Evolutionary conservation across 2,888 invertebrate species (phyloP).

Genomic region (Aromia moschata): DNA sequence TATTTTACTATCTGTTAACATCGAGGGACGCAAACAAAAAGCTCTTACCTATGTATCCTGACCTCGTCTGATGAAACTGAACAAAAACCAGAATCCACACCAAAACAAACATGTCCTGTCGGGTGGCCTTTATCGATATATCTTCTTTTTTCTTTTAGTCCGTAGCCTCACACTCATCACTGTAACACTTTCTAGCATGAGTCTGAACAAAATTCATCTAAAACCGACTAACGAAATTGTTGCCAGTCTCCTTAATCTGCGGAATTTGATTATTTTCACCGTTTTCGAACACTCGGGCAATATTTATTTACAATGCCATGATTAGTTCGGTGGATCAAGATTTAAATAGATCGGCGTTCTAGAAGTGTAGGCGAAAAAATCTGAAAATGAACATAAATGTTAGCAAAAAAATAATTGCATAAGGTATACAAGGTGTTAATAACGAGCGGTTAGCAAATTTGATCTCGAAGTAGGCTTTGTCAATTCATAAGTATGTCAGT

Average conservation of each 20-base stretch:
- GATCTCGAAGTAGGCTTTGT: too few species aligned
- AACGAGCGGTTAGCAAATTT: too few species aligned
- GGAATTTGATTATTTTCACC: constrained; percentile 38
- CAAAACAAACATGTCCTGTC: constrained; percentile 44
- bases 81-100: constrained; percentile 42
- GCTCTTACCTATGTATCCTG: constrained; percentile 49
- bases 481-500: too few species aligned
- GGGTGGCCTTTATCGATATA: constrained; percentile 21
- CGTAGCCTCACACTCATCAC: constrained; percentile 47
- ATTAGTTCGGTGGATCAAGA: constrained; percentile 9
- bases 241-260: constrained; percentile 28
- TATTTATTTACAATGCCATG: constrained; percentile 21
- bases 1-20: too few species aligned
- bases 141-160: constrained; percentile 38
- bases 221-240: constrained; percentile 17
- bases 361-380: constrained; percentile 6
- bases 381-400: constrained; percentile 7
- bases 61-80: constrained; percentile 35
- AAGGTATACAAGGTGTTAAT: too few species aligned
- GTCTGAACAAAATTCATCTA: constrained; percentile 36
- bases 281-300: constrained; percentile 18
- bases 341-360: constrained; percentile 18
- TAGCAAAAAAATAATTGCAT: not conserved
- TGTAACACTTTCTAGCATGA: constrained; percentile 37
- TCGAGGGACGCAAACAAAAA: too few species aligned